Evolutionary conservation across 2,888 invertebrate species (phyloP).

Genomic region (Masnerella sp.): DNA sequence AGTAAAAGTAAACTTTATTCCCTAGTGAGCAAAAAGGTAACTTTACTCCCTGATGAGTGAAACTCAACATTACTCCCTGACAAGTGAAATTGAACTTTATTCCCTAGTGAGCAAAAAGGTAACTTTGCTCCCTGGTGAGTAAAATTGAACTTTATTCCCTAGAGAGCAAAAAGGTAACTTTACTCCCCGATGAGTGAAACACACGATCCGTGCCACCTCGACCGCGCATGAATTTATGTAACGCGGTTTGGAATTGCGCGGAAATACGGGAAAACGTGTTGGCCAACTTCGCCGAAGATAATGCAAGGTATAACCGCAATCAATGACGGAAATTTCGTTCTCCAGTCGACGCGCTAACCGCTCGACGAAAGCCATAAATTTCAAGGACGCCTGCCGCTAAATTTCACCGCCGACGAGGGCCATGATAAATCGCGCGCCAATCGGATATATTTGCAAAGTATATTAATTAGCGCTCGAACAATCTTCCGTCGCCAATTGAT

Average conservation of each 20-base stretch:
- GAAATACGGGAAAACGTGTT: constrained; percentile 70
- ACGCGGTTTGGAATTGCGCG: constrained; percentile 72
- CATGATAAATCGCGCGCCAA: constrained; percentile 50
- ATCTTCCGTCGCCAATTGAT: constrained; percentile 44
- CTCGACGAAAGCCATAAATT: constrained; percentile 56
- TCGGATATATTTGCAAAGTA: constrained; percentile 53
- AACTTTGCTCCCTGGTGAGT: too few relatives aligned
- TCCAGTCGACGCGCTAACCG: constrained; percentile 43
- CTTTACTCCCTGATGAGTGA: too few relatives aligned
- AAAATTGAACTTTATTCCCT: too few relatives aligned
- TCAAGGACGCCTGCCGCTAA: constrained; percentile 37
- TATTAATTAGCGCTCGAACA: constrained; percentile 50
- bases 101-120: too few relatives aligned
- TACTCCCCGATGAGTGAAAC: too few relatives aligned
- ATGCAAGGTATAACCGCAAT: constrained; percentile 68
- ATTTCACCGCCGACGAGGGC: constrained; percentile 41
- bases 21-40: too few relatives aligned
- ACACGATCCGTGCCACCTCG: too few relatives aligned
- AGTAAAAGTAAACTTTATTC: too few relatives aligned
- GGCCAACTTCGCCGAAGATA: constrained; percentile 65
- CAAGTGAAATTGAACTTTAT: too few relatives aligned
- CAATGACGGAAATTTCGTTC: constrained; percentile 70
- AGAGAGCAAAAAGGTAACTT: too few relatives aligned
- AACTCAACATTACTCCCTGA: too few relatives aligned
- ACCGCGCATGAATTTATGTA: constrained; percentile 73